Evolutionary conservation across 2,113 vertebrate genomes (phyloP).

Genomic region (Dromas ardeola): DNA sequence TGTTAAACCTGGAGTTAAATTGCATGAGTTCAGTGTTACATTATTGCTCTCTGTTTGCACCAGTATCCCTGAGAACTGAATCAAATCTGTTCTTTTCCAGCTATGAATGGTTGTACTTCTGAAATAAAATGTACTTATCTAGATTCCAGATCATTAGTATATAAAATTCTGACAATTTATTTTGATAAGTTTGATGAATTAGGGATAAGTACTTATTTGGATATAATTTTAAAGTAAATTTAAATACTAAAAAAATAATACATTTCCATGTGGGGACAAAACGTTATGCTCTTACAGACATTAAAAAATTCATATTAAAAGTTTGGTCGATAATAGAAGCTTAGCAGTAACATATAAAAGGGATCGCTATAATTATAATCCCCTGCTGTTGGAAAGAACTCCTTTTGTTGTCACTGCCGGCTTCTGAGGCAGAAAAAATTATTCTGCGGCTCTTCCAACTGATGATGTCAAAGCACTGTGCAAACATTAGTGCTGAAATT

Average conservation of each 20-base stretch:
- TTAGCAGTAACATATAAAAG: neutral
- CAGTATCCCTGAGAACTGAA: neutral
- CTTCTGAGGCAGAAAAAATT: conserved; percentile 14
- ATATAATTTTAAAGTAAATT: neutral
- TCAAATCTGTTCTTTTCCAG: conserved; percentile 8
- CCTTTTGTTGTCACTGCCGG: neutral
- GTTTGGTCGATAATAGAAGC: neutral
- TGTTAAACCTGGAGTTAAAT: conserved; percentile 57
- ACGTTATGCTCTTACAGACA: neutral
- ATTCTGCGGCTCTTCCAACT: neutral
- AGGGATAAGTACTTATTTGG: neutral
- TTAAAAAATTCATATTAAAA: neutral
- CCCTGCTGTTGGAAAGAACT: neutral
- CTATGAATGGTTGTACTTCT: neutral
- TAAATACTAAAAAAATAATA: neutral
- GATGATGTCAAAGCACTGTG: conserved; percentile 18
- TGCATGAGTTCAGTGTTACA: neutral
- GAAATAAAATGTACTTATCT: conserved; percentile 4
- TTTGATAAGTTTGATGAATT: neutral
- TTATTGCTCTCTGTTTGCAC: neutral
- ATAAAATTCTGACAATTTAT: neutral
- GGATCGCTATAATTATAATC: neutral
- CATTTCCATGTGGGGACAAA: neutral
- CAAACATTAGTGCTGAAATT: conserved; percentile 2
- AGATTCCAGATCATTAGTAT: neutral